Evolutionary conservation across 2,113 vertebrate genomes (phyloP).

Genomic region (Ochotona princeps): DNA sequence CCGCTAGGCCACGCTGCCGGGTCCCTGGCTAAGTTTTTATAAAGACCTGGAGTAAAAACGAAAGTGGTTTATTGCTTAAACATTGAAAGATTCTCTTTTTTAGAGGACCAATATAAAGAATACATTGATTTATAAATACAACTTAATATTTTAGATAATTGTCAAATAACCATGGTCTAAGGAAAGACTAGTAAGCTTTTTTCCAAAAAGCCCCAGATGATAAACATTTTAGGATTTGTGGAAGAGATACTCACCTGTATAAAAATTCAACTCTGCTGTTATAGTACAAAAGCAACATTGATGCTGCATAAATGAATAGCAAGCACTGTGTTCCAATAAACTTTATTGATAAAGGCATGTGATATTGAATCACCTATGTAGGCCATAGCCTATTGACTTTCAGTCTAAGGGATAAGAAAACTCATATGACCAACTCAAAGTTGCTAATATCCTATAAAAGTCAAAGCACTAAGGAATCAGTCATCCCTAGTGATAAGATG

Average conservation of each 20-base stretch:
- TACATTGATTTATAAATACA: neutral
- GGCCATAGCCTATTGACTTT: neutral
- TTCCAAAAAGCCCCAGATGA: neutral
- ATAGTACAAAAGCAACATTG: neutral
- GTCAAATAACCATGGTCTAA: neutral
- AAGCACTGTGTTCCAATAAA: neutral
- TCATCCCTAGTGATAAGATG: neutral
- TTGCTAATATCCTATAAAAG: constrained; percentile 41
- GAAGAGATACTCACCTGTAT: neutral
- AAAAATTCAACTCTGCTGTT: neutral
- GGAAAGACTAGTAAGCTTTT: neutral
- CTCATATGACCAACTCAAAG: neutral
- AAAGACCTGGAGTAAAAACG: constrained; percentile 29
- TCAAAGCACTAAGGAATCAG: neutral
- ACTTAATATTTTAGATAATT: constrained; percentile 23
- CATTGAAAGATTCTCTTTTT: constrained; percentile 2
- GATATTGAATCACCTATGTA: neutral
- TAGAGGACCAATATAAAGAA: constrained; percentile 18
- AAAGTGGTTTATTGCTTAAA: neutral
- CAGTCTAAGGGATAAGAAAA: neutral
- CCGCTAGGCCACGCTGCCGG: too few relatives aligned
- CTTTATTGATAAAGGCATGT: constrained; percentile 35
- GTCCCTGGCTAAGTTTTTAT: neutral
- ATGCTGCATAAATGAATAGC: neutral
- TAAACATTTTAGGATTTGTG: constrained; percentile 34